Percentiles rank a stretch among this genome's conserved stretches.
Conservation (phyloP, 2,113 vertebrate species). For the Tachysurus vachellii region DNA sequence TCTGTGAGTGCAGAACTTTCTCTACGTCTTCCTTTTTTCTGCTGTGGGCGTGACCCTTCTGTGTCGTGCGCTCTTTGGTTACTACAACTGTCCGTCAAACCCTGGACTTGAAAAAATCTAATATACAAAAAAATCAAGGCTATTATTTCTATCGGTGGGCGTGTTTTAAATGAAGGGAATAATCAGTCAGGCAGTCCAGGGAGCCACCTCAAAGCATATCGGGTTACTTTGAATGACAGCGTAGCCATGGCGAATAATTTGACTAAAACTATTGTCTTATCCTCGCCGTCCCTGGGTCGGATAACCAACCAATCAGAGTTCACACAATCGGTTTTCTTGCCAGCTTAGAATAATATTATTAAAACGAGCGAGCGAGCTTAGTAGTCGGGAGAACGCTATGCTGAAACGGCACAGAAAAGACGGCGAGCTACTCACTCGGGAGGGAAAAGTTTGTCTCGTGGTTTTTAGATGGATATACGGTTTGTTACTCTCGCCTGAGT, state of each 20-base stretch:
- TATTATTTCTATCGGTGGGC: conserved; percentile 79
- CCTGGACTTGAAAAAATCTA: conserved; percentile 52
- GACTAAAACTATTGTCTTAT: conserved; percentile 99
- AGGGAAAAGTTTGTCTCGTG: conserved; percentile 66
- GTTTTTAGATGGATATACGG: conserved; percentile 67
- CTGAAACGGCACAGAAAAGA: conserved; percentile 74
- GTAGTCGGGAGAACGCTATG: conserved; percentile 76
- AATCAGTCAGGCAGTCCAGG: conserved; percentile 85
- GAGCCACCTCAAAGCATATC: conserved; percentile 93
- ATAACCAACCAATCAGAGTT: conserved; percentile 98
- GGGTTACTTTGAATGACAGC: conserved; percentile 97
- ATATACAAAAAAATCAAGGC: conserved; percentile 71
- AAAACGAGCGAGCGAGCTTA: conserved; percentile 78
- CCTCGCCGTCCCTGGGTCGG: conserved; percentile 94
- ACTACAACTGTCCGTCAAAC: conserved; percentile 82
- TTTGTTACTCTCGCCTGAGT: conserved; percentile 63
- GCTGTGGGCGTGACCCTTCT: conserved; percentile 53
- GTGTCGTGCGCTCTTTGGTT: conserved; percentile 73
- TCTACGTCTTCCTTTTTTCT: conserved; percentile 68
- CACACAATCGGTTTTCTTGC: conserved; percentile 93
- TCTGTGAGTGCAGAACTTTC: conserved; percentile 35
- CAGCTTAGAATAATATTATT: conserved; percentile 99
- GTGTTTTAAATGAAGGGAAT: conserved; percentile 78
- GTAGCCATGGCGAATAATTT: conserved; percentile 99
- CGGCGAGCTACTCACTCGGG: conserved; percentile 68